A percentile compares a stretch with the other conserved stretches of the same genome.
Evolutionary conservation across 30 jellyfish, hydroid and myxozoan genomes (phyloP).

Genomic region (Hydra vulgaris): DNA sequence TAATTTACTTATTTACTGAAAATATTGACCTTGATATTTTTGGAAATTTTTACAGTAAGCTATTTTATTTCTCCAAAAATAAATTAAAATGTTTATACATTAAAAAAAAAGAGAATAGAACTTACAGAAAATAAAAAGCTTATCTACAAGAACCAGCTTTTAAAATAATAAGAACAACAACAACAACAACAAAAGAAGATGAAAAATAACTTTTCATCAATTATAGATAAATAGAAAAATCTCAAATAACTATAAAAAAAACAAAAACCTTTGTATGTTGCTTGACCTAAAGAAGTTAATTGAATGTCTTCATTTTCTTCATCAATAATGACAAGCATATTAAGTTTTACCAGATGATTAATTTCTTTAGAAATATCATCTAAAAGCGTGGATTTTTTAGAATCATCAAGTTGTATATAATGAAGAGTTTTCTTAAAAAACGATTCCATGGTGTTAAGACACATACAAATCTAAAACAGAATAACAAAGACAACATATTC

Average conservation of each 20-base stretch:
- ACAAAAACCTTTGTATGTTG: constrained; percentile 74
- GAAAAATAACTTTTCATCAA: too few species aligned
- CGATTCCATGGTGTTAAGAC: constrained; percentile 1
- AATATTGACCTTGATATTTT: too few species aligned
- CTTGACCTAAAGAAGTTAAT: constrained; percentile 60
- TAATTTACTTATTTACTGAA: too few species aligned
- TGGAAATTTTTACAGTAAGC: too few species aligned
- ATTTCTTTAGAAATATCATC: constrained; percentile 26
- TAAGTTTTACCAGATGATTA: constrained; percentile 25
- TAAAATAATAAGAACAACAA: too few species aligned
- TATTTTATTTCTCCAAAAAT: too few species aligned
- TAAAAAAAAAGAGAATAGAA: too few species aligned
- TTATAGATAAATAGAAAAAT: too few species aligned
- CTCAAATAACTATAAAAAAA: too few species aligned
- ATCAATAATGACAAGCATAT: constrained; percentile 24
- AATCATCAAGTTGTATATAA: constrained; percentile 29
- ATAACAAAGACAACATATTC: neutral
- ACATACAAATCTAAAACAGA: constrained; percentile 11
- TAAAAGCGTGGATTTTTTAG: constrained; percentile 11
- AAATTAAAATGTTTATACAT: too few species aligned
- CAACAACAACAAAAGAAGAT: neutral
- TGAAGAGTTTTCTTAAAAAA: constrained; percentile 16
- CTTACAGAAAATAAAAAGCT: too few species aligned
- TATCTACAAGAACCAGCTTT: too few species aligned
- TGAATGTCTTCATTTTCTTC: constrained; percentile 7